Conservation (phyloP, 2,113 vertebrate genomes). For the Syngnathus floridae region DNA sequence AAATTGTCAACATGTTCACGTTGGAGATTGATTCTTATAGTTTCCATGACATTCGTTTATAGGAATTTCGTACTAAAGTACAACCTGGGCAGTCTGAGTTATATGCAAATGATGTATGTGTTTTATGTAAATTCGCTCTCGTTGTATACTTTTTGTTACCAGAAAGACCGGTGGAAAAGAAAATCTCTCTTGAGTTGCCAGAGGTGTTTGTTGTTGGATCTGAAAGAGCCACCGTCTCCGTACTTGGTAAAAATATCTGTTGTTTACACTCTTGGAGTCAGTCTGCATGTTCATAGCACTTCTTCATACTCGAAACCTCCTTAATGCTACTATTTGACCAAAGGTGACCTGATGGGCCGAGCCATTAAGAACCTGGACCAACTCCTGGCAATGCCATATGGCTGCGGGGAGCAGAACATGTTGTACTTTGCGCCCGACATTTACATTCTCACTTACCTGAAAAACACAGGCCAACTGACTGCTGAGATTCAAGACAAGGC, state of each 20-base stretch:
- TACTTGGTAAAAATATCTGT: slow-evolving; percentile 66
- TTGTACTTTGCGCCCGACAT: slow-evolving; percentile 79
- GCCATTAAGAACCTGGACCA: slow-evolving; percentile 72
- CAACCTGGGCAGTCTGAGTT: neutral
- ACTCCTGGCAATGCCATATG: slow-evolving; percentile 72
- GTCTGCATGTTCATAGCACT: neutral
- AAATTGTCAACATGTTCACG: neutral
- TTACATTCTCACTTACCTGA: slow-evolving; percentile 77
- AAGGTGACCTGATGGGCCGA: slow-evolving; percentile 78
- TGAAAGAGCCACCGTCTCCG: slow-evolving; percentile 69
- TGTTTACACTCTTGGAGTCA: neutral
- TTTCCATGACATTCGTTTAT: neutral
- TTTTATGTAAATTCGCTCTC: neutral
- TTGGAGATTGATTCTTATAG: neutral
- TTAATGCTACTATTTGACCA: neutral
- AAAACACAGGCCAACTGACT: slow-evolving; percentile 69
- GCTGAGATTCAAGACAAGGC: slow-evolving; percentile 62
- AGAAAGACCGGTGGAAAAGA: slow-evolving; percentile 49
- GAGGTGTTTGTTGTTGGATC: slow-evolving; percentile 72
- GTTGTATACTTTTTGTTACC: neutral
- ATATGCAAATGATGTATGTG: neutral
- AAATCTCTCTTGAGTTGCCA: slow-evolving; percentile 62
- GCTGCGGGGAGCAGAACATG: slow-evolving; percentile 86
- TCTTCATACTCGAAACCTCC: neutral
- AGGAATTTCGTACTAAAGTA: neutral